Base-by-base conservation (phyloP, 2,113 vertebrate species). In the Nothoprocta pentlandii region DNA sequence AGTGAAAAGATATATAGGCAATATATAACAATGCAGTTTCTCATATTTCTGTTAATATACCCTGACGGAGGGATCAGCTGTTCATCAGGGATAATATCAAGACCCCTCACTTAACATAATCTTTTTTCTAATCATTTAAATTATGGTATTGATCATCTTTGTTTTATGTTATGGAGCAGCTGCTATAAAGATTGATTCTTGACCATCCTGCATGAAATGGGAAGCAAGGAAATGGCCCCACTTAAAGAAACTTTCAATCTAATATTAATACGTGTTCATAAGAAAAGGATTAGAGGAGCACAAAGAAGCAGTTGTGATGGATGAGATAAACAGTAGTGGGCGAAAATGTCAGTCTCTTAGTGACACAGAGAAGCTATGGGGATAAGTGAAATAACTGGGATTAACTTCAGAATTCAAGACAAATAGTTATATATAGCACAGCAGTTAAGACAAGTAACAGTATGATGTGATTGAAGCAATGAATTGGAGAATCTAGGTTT, bases 191-290 rank as follows among this genome's bases (percentile, higher is more conserved):
- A 21, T 20, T 20, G 78, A 13, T 92, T 91, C 42, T 75, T 71
- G 78, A 36, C 58, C 26, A 11, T 49, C 6, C 14, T 42, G 36
- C 71, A 12, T 15, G 41, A 47, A 68, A 83, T 73, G 41, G 15
- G 62, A 75, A 94, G 61, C 46, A 51, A 75, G 62, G 90, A 95
- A 77, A 94, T 86, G 77, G 77, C 86, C 66, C 66, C 96, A 73
- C 83, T 10, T 2, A 3, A 0, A 39, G 21, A 63, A 78, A 51
- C 17, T 80, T 42, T 22, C n/a, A 25, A 26, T 77, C 49, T 25
- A 63, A 74, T 13, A 3, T 44, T 41, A 63, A 16, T 32, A 12
- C 5, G 5, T 4, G 3, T 61, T 6, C 0, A 16, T 8, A 41
- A 1, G 22, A 74, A 89, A 73, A 53, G 16, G 21, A 85, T 26